Evolutionary conservation across 2,113 vertebrate genomes (phyloP).

Genomic region (Porphyrio hochstetteri): DNA sequence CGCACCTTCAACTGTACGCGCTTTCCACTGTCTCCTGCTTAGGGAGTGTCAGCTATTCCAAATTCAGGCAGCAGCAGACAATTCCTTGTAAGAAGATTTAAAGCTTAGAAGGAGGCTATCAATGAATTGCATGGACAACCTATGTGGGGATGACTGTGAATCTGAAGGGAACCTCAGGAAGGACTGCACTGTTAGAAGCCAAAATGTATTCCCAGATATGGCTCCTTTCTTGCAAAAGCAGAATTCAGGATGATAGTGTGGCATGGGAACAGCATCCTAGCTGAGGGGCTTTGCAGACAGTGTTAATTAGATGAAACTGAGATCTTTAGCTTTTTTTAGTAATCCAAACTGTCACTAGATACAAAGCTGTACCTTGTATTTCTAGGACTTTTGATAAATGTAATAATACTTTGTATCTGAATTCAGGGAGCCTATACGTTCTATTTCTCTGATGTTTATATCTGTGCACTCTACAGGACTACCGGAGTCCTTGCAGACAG

Average conservation of each 20-base stretch:
- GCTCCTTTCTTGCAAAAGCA: background rate
- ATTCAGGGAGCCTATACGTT: background rate
- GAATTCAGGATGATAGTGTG: background rate
- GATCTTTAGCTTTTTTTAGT: background rate
- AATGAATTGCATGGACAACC: background rate
- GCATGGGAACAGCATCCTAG: background rate
- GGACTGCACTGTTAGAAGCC: background rate
- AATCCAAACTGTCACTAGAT: background rate
- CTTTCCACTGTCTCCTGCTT: background rate
- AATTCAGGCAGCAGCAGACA: background rate
- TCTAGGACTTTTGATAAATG: background rate
- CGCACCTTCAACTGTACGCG: background rate
- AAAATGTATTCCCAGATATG: no score
- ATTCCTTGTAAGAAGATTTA: background rate
- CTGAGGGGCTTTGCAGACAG: background rate
- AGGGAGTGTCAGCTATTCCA: background rate
- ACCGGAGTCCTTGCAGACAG: fast-evolving
- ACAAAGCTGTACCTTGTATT: background rate
- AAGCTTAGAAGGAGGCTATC: background rate
- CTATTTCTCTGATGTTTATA: background rate
- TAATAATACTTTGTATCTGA: background rate
- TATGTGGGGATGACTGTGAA: background rate
- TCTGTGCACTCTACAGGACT: background rate
- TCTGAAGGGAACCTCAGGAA: background rate
- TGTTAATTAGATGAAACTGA: background rate